Evolutionary conservation across 2,888 invertebrate species (phyloP).

Genomic region (Torymus tubicola): DNA sequence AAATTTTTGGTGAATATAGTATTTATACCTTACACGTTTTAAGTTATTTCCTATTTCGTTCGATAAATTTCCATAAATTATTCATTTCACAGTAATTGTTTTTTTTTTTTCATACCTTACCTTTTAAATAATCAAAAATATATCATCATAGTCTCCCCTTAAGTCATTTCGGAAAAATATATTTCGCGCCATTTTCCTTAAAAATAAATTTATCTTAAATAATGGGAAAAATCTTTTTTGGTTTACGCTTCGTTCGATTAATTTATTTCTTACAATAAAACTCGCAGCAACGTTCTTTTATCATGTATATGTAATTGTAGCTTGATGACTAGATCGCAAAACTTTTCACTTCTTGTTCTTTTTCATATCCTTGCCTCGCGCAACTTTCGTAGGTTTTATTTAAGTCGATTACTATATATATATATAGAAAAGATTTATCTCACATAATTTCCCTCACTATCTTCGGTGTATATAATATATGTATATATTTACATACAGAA

Average conservation of each 20-base stretch:
- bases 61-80: no score
- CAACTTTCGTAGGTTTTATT: slow-evolving; percentile 45
- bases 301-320: slow-evolving; percentile 1
- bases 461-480: slow-evolving; percentile 47
- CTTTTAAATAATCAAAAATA: not conserved
- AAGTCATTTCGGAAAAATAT: slow-evolving; percentile 23
- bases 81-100: no score
- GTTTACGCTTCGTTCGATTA: not conserved
- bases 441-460: slow-evolving; percentile 33
- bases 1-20: no score
- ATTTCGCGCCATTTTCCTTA: slow-evolving; percentile 4
- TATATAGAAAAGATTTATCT: slow-evolving; percentile 44
- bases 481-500: slow-evolving; percentile 54
- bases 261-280: slow-evolving; percentile 27
- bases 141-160: slow-evolving; percentile 12
- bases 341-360: slow-evolving; percentile 1
- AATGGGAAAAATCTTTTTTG: slow-evolving; percentile 28
- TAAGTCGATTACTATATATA: slow-evolving; percentile 24
- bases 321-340: slow-evolving; percentile 41
- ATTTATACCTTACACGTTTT: no score
- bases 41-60: no score
- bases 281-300: slow-evolving; percentile 16
- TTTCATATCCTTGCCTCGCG: not conserved
- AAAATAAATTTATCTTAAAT: slow-evolving; percentile 31
- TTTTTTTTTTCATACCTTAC: no score